Evolutionary conservation across 2,113 vertebrate species (phyloP).

Genomic region (Orycteropus afer): DNA sequence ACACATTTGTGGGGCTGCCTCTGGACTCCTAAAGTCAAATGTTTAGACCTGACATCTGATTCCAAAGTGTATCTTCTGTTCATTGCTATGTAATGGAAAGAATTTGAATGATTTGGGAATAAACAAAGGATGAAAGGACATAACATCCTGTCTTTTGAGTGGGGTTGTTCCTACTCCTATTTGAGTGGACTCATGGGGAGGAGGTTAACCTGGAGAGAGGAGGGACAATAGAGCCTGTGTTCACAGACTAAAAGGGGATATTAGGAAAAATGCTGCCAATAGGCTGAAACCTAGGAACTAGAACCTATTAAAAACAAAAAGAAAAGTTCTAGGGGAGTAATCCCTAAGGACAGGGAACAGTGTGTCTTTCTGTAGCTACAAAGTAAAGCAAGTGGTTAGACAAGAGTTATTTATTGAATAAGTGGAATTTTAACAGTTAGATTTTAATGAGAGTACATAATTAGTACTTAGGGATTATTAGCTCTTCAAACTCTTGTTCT

Average conservation of each 20-base stretch:
- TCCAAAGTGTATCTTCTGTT: slow-evolving; percentile 18
- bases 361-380: slow-evolving; percentile 23
- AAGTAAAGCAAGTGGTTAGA: slow-evolving; percentile 52
- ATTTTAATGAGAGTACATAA: slow-evolving; percentile 75
- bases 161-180: neutral
- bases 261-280: neutral
- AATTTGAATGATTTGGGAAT: slow-evolving; percentile 36
- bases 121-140: neutral
- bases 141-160: neutral
- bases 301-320: neutral
- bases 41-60: neutral
- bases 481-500: slow-evolving; percentile 75
- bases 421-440: slow-evolving; percentile 64
- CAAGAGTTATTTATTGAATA: slow-evolving; percentile 66
- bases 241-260: neutral
- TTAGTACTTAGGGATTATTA: slow-evolving; percentile 76
- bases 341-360: neutral
- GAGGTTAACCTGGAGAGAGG: neutral
- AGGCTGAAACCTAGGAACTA: neutral
- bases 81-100: neutral
- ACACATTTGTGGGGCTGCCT: neutral
- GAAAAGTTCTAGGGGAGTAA: neutral
- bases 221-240: neutral
- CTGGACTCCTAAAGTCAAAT: neutral
- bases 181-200: no score